These are phyloP conservation scores for Trissolcus japonicus DNA, from an alignment of 2,888 invertebrate genomes.

Conservation along the genomic window DNA sequence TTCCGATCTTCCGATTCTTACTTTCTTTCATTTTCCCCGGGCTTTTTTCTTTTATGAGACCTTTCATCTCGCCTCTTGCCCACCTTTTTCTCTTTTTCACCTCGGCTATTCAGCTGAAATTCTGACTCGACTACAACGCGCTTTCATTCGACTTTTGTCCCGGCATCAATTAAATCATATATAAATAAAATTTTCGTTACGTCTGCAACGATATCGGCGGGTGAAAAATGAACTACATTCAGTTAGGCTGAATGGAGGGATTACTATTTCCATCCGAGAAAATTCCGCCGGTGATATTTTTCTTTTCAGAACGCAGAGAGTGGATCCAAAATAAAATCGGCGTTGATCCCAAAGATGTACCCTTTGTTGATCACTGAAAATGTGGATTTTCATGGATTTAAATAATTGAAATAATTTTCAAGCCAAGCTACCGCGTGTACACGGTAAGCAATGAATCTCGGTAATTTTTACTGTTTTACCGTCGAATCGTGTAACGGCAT, in stretches of 20 bases:
- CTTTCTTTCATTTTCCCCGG: conserved; percentile 23
- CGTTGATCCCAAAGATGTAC: conserved; percentile 23
- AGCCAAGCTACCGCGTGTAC: background rate
- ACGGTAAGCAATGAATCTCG: no score
- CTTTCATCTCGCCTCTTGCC: conserved; percentile 43
- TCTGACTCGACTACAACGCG: conserved; percentile 17
- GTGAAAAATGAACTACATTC: conserved; percentile 25
- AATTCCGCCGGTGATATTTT: conserved; percentile 22
- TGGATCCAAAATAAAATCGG: conserved; percentile 27
- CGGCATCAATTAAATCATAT: conserved; percentile 42
- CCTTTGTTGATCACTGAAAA: conserved; percentile 22
- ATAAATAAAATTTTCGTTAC: conserved; percentile 37
- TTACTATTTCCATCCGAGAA: conserved; percentile 27
- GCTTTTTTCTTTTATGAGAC: conserved; percentile 20
- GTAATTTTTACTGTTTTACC: no score
- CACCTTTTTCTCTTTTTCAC: conserved; percentile 8
- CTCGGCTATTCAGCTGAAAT: conserved; percentile 20
- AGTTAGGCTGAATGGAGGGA: conserved; percentile 28
- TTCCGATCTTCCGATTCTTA: conserved; percentile 15
- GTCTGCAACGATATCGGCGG: conserved; percentile 4
- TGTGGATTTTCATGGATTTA: conserved; percentile 14
- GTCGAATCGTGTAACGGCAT: no score
- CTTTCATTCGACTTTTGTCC: conserved; percentile 7
- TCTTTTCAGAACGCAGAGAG: conserved; percentile 25
- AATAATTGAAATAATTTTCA: conserved; percentile 12